A percentile compares a stretch with the other conserved stretches of the same genome.
phyloP scores from a whole-genome alignment of 2,888 invertebrate species.

The Apotomis betuletana region DNA sequence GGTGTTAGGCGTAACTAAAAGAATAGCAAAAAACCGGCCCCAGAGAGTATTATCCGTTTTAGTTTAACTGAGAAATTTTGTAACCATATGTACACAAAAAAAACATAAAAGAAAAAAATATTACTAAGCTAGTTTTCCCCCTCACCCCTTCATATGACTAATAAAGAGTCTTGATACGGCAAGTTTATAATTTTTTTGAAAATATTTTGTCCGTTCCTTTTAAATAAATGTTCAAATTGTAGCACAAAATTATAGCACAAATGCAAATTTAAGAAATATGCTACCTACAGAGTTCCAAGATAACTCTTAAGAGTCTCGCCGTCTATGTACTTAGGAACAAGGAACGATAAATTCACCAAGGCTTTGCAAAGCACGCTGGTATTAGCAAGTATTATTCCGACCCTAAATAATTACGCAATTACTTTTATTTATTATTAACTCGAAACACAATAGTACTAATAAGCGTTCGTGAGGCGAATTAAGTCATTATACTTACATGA shows the following conservation, averaged over 20 bases:
- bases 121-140: too few relatives aligned
- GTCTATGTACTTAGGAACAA: slow-evolving; percentile 48
- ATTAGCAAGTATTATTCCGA: slow-evolving; percentile 57
- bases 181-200: too few relatives aligned
- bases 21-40: too few relatives aligned
- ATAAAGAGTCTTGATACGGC: too few relatives aligned
- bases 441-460: slow-evolving; percentile 60
- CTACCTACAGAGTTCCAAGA: neutral
- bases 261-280: neutral
- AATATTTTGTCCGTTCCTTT: too few relatives aligned
- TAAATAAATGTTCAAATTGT: neutral
- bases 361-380: slow-evolving; percentile 62
- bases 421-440: slow-evolving; percentile 68
- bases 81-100: too few relatives aligned
- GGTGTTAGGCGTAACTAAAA: too few relatives aligned
- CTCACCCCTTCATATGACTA: too few relatives aligned
- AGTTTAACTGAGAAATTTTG: too few relatives aligned
- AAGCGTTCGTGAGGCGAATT: slow-evolving; percentile 54
- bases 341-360: slow-evolving; percentile 67
- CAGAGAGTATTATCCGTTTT: too few relatives aligned
- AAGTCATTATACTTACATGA: slow-evolving; percentile 47
- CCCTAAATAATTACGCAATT: slow-evolving; percentile 77
- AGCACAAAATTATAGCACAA: neutral
- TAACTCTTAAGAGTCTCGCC: slow-evolving; percentile 8
- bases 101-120: too few relatives aligned